Evolutionary conservation across 2,113 vertebrate genomes (phyloP), one percentile per base, ranked within the genome.

Genomic region (Thalassoma bifasciatum): DNA sequence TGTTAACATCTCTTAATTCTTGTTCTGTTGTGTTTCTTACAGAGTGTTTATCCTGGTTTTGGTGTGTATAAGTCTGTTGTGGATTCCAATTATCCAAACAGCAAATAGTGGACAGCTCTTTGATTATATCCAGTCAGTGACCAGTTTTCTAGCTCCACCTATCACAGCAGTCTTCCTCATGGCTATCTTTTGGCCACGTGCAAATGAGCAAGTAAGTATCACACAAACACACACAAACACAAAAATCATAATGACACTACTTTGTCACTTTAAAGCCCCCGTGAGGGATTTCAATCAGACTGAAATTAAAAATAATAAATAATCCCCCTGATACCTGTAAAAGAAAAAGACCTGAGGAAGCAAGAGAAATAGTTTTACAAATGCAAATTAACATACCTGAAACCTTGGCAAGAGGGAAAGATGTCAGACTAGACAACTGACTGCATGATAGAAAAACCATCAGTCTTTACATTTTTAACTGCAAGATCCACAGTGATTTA

Each of bases 61-160:
- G 60, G 94, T 97, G 49, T 86, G 87, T 53, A 49, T 98, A 79
- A 99, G 98, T 77, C 95, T 99, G 64, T 66, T 97, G 67, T 99
- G 98, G 98, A 96, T 99, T 85, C 98, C 98, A 2, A 69, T 99
- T 64, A 94, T 99, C 85, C 98, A 99, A 52, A 92, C 94, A 61
- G 93, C 98, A 77, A 98, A 96, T 86, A 99, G 96, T 0, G 97
- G 98, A 19, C 94, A 95, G 82, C 95, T 99, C 38, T 99, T 99
- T 53, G 95, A 97, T 85, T 99, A 99, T 70, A 95, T 98, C 77
- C 97, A 99, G 81, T 94, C 96, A 42, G 91, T 98, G 81, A 95
- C 95, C 83, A 98, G 98, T 88, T 99, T 94, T 77, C 91, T 99
- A 57, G 93, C 96, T 4, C 98, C 98, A 0, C 98, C 98, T 0